phyloP scores from a whole-genome alignment of 2,797 vertebrate species.

The Salmo trutta region DNA sequence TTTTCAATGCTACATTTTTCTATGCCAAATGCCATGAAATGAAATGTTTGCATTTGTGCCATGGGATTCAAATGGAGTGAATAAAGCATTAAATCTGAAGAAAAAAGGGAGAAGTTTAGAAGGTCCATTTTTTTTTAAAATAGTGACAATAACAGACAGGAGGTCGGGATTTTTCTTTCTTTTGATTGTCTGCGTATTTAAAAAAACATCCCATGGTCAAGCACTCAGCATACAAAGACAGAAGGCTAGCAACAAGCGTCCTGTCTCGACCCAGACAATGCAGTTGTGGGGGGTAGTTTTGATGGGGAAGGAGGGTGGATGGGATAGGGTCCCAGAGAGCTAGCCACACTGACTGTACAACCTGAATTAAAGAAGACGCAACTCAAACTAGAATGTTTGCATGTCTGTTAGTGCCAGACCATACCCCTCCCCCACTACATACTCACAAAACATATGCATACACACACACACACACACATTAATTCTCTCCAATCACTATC shows the following conservation, averaged over 20 bases:
- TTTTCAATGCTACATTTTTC: slow-evolving; percentile 58
- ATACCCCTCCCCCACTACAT: not conserved
- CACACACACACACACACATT: slow-evolving; percentile 43
- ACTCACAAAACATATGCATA: slow-evolving; percentile 16
- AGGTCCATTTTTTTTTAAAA: not conserved
- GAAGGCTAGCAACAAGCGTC: too few relatives aligned
- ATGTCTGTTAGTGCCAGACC: slow-evolving; percentile 42
- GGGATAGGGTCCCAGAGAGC: slow-evolving; percentile 60
- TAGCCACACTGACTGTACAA: slow-evolving; percentile 47
- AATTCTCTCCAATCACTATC: slow-evolving; percentile 68
- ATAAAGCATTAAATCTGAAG: slow-evolving; percentile 29
- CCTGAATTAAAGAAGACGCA: slow-evolving; percentile 77
- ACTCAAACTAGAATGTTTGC: slow-evolving; percentile 76
- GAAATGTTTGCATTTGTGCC: slow-evolving; percentile 29
- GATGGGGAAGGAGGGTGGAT: too few relatives aligned
- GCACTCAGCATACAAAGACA: too few relatives aligned
- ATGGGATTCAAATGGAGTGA: slow-evolving; percentile 50
- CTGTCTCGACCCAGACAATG: too few relatives aligned
- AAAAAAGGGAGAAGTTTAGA: not conserved
- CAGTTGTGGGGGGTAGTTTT: too few relatives aligned
- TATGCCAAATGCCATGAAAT: not conserved
- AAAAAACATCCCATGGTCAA: too few relatives aligned
- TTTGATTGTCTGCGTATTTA: too few relatives aligned
- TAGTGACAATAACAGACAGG: too few relatives aligned
- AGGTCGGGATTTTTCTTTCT: too few relatives aligned